Evolutionary conservation across 2,888 invertebrate genomes (phyloP).

Genomic region (Eledone cirrhosa): DNA sequence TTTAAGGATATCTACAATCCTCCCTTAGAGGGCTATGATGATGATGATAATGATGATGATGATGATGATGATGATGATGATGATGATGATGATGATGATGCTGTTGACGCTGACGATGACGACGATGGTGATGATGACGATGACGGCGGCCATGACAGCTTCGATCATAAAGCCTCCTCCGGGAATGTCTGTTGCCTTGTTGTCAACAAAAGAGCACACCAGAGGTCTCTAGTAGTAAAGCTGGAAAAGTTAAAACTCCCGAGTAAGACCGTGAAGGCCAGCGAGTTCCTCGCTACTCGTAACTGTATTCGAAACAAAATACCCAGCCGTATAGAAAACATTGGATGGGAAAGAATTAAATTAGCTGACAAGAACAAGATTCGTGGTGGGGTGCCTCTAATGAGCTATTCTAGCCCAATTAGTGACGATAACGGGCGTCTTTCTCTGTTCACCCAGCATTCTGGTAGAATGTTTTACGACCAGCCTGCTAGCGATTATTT

Average conservation of each 20-base stretch:
- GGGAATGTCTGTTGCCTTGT: conserved; percentile 8
- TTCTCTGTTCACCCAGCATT: background rate
- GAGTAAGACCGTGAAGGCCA: conserved; percentile 31
- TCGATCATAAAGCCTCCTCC: background rate
- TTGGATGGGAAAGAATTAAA: conserved; percentile 12
- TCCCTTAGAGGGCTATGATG: background rate
- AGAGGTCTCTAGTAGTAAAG: conserved; percentile 52
- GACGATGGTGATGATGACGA: background rate
- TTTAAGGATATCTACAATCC: background rate
- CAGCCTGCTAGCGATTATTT: conserved; percentile 4
- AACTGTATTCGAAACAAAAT: background rate
- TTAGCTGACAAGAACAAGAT: background rate
- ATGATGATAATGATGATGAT: background rate
- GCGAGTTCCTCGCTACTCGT: conserved; percentile 33
- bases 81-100: background rate
- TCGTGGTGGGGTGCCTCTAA: background rate
- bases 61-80: background rate
- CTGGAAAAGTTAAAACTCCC: conserved; percentile 41
- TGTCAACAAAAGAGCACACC: conserved; percentile 48
- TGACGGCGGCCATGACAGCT: background rate
- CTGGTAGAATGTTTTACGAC: background rate
- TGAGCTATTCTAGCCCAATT: background rate
- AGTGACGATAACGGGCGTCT: background rate
- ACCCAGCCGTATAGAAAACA: background rate
- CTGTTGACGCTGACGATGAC: background rate